phyloP scores from a whole-genome alignment of 2,113 vertebrate species.

The Phrynosoma platyrhinos region DNA sequence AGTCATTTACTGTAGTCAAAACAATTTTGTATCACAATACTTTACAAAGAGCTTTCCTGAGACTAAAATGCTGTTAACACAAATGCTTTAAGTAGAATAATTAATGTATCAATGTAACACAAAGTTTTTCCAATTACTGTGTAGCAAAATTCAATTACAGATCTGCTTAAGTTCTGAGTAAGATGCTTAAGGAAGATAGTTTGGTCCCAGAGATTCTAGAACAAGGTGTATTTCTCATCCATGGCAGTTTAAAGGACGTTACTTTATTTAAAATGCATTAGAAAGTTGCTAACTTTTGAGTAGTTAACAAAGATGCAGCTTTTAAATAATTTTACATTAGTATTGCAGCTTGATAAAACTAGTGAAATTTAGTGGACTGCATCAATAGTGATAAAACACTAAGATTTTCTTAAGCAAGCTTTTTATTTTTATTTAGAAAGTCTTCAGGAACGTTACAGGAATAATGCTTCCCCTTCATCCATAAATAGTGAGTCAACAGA shows the following conservation, averaged over 20 bases:
- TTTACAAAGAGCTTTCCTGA: background rate
- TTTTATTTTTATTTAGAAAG: slow-evolving; percentile 32
- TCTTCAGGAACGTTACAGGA: slow-evolving; percentile 8
- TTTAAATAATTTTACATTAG: background rate
- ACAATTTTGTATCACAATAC: background rate
- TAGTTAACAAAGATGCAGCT: no score
- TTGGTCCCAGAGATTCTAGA: background rate
- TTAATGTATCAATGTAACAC: background rate
- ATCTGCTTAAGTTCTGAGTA: background rate
- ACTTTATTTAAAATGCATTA: no score
- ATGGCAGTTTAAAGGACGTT: background rate
- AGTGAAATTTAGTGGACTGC: background rate
- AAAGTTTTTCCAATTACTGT: background rate
- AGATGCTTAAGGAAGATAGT: background rate
- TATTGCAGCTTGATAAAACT: background rate
- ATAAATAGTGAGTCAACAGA: slow-evolving; percentile 45
- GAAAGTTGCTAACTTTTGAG: no score
- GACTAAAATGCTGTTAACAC: background rate
- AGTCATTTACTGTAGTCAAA: background rate
- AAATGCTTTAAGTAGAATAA: background rate
- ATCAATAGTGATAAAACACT: background rate
- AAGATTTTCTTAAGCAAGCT: background rate
- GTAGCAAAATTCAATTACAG: background rate
- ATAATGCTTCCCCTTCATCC: slow-evolving; percentile 22
- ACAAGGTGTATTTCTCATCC: background rate